Percentiles rank a stretch among this genome's conserved stretches.
phyloP scores from a whole-genome alignment of 2,888 invertebrate genomes.

The Maniola hyperantus region DNA sequence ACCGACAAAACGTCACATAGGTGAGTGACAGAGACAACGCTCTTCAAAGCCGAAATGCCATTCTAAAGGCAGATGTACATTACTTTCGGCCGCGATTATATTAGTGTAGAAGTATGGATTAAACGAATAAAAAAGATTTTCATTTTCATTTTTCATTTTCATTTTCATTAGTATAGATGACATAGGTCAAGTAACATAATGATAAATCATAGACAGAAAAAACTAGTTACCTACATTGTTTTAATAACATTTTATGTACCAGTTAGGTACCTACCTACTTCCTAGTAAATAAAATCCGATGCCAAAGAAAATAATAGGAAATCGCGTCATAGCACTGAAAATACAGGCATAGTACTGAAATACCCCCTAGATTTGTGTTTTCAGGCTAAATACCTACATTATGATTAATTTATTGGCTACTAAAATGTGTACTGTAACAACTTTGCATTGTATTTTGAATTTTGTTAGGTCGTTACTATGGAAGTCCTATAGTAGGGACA shows the following conservation, averaged over 20 bases:
- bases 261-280: not conserved
- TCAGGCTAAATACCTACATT: conserved; percentile 2
- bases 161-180: too few species aligned
- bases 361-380: not conserved
- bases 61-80: too few species aligned
- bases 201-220: not conserved
- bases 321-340: not conserved
- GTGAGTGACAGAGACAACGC: too few species aligned
- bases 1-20: too few species aligned
- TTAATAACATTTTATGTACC: conserved; percentile 5
- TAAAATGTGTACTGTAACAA: not conserved
- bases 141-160: too few species aligned
- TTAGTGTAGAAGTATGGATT: too few species aligned
- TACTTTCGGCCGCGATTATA: too few species aligned
- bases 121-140: too few species aligned
- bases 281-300: conserved; percentile 1
- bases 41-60: too few species aligned
- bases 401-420: not conserved
- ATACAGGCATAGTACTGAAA: not conserved
- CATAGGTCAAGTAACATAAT: too few species aligned
- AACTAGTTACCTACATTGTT: not conserved
- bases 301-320: conserved; percentile 8
- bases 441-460: not conserved
- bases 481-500: too few species aligned
- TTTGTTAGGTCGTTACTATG: not conserved